Evolutionary conservation across 2,113 vertebrate species (phyloP), one percentile per base, ranked within the genome.

Genomic region (Oryzias curvinotus): DNA sequence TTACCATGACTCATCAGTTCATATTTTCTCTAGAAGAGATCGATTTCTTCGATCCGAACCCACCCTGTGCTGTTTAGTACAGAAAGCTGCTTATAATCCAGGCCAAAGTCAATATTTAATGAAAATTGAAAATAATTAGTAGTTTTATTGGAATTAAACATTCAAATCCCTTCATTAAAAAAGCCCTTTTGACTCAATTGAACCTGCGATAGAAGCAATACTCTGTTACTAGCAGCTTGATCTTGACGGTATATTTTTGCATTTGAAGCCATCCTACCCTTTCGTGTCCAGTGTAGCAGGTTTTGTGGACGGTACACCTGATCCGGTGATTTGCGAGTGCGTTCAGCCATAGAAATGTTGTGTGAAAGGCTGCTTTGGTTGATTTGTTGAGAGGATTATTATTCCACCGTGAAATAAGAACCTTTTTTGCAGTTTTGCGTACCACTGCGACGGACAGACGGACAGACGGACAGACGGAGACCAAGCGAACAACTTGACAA

Each of bases 401-500:
- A 86, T 90, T 90, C 86, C 82, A 84, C 52, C 28, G 73, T 88
- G 78, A 84, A 72, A 65, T 69, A 57, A 56, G 63, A 74, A 71
- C 48, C 70, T 59, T 83, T 77, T 59, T 73, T 71, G 68, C 75
- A 54, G 18, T 77, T 82, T 79, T 73, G 56, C 71, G 74, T 62
- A 60, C 53, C 52, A 59, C 61, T 77, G 69, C 85, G 66, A 75
- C 88, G 81, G 79, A 88, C 21, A 21, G 21, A 21, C 1, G 2
- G 21, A 21, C 21, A 21, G 21, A 81, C 75, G 78, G 83, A 79
- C 65, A 56, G 85, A 71, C 68, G 74, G 70, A 76, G 56, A 84
- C 66, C 85, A 90, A 79, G 62, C 81, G 64, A 88, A 79, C 82
- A 88, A 85, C 84, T 83, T 87, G 56, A 86, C 59, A 63, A 64